Evolutionary conservation across 2,113 vertebrate species (phyloP).

Genomic region (Boleophthalmus pectinirostris): DNA sequence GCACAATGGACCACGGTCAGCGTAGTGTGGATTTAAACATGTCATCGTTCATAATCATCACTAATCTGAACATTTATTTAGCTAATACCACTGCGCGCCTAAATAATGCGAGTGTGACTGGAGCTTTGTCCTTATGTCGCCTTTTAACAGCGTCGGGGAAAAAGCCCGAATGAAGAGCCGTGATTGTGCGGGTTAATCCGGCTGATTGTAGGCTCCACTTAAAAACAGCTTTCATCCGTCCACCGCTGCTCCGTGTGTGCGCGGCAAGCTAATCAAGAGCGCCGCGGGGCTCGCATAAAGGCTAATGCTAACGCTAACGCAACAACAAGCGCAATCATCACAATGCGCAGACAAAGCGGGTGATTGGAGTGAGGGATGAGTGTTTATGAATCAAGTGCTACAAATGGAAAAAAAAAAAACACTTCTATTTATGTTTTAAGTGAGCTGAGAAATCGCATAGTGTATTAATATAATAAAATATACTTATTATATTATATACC

Average conservation of each 20-base stretch:
- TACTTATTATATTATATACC: too few relatives aligned
- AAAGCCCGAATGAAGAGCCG: background rate
- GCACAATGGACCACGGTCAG: background rate
- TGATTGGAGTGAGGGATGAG: background rate
- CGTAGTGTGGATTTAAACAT: background rate
- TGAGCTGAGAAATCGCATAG: too few relatives aligned
- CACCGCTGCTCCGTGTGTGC: conserved; percentile 14
- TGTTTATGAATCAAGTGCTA: background rate
- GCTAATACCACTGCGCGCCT: background rate
- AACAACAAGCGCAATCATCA: background rate
- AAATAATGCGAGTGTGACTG: background rate
- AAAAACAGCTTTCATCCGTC: background rate
- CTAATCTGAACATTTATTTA: background rate
- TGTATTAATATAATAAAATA: too few relatives aligned
- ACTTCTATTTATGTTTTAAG: too few relatives aligned
- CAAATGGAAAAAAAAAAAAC: background rate
- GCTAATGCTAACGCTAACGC: background rate
- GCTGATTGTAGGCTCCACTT: conserved; percentile 18
- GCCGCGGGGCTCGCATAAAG: background rate
- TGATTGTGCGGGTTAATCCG: conserved; percentile 13
- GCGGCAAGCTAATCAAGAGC: conserved; percentile 18
- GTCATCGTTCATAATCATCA: background rate
- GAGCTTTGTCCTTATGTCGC: background rate
- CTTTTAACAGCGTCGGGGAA: background rate
- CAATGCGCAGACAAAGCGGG: background rate